Base-by-base conservation (phyloP, 2,888 invertebrate genomes). In the Microctonus aethiopoides region DNA sequence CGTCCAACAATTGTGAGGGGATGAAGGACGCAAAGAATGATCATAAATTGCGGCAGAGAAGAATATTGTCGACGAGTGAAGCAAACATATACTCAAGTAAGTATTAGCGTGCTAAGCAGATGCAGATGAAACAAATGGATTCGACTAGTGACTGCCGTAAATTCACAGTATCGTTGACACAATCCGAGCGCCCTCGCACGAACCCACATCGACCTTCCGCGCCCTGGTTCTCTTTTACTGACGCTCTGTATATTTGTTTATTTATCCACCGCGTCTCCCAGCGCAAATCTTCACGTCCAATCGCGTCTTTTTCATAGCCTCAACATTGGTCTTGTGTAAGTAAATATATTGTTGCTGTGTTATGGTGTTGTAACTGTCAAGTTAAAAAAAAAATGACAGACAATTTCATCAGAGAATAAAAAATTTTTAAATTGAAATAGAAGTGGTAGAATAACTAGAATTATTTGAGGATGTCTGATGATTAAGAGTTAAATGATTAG, bases 121-220 rank as follows among this genome's bases (percentile, higher is more conserved):
- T 83, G 83, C 83, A 83, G 83, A 83, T 83, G 83, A 83, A 83
- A 83, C 83, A 83, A 83, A 83, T 83, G 83, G 83, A 83, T 83
- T 83, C 80, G 82, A 80, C 78, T 77, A 79, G 82, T 79, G 83
- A 82, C 83, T 80, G 83, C 82, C 83, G 83, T 83, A 83, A 83
- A 83, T 83, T 77, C 75, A 81, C 78, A 74, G 75, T 83, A 83
- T 83, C 83, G 79, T 83, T 82, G 83, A 83, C 83, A 83, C 82
- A 80, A 83, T 83, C 83, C 82, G 76, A 80, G 83, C 82, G 79
- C 82, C 81, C 80, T 82, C 81, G 81, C 83, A 83, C 83, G 83
- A 83, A 83, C 79, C 75, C 74, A 70, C 67, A 66, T 70, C 78
- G 77, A 77, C 77, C 78, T 77, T 74, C 67, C 60, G 59, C 51